Percentiles rank a stretch among this genome's conserved stretches.
These are phyloP conservation scores for Oplegnathus fasciatus DNA, from an alignment of 2,113 vertebrate genomes.

Conservation along the genomic window DNA sequence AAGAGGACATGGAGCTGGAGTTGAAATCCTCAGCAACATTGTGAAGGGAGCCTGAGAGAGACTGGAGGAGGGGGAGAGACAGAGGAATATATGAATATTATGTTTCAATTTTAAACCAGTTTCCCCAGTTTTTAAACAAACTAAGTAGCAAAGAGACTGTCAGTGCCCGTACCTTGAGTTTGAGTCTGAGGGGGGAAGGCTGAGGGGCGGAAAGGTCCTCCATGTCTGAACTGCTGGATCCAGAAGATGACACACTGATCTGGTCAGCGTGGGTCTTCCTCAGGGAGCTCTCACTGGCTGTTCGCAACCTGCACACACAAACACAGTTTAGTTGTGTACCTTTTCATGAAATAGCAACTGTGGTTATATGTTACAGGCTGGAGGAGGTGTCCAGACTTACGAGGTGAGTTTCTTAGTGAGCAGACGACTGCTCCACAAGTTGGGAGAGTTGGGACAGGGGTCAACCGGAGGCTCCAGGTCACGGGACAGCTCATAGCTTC, in stretches of 20 bases:
- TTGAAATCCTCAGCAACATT: slow-evolving; percentile 85
- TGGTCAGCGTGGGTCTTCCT: slow-evolving; percentile 81
- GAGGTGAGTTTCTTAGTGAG: slow-evolving; percentile 86
- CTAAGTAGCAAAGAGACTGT: too few species aligned
- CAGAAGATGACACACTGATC: slow-evolving; percentile 83
- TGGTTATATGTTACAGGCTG: not conserved
- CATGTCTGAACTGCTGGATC: slow-evolving; percentile 84
- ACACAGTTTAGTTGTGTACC: not conserved
- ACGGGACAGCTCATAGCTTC: slow-evolving; percentile 88
- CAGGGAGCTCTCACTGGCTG: slow-evolving; percentile 70
- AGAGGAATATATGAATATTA: not conserved
- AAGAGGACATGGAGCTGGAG: slow-evolving; percentile 68
- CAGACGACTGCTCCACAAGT: slow-evolving; percentile 82
- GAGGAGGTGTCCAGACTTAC: slow-evolving; percentile 81
- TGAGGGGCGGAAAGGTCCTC: slow-evolving; percentile 80
- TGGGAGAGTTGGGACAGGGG: slow-evolving; percentile 89
- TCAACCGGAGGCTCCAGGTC: slow-evolving; percentile 89
- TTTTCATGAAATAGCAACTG: not conserved
- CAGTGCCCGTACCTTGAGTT: slow-evolving; percentile 70
- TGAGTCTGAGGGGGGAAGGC: slow-evolving; percentile 69
- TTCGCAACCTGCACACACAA: slow-evolving; percentile 74
- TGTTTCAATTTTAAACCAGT: not conserved
- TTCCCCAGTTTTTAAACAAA: not conserved
- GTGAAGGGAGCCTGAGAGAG: slow-evolving; percentile 80
- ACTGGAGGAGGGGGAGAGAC: slow-evolving; percentile 44